These are phyloP conservation scores for Caenorhabditis imperialis DNA, from an alignment of 2,888 invertebrate species.

Conservation along the genomic window DNA sequence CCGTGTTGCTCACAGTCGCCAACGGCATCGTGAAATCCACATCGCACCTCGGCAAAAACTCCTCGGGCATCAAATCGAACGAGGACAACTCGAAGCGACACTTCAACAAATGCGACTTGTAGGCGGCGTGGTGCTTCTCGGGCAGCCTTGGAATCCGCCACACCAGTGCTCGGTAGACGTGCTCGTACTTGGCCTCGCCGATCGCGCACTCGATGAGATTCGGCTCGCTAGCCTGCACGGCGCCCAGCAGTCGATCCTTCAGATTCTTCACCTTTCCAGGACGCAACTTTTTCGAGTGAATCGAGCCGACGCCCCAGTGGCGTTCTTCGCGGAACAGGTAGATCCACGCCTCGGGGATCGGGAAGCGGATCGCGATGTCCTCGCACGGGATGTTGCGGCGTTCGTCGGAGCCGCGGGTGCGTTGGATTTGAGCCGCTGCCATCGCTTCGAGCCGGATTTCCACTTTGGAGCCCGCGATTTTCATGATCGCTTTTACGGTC, in stretches of 20 bases:
- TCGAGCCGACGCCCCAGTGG: constrained; percentile 94
- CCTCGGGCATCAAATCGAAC: constrained; percentile 96
- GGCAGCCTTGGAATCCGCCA: constrained; percentile 98
- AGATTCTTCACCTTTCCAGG: constrained; percentile 82
- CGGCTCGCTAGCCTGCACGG: constrained; percentile 90
- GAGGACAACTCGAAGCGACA: constrained; percentile 90
- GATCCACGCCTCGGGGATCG: constrained; percentile 99
- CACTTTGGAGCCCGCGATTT: constrained; percentile 81
- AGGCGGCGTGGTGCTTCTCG: constrained; percentile 98
- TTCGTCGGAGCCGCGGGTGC: constrained; percentile 88
- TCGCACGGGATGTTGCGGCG: constrained; percentile 93
- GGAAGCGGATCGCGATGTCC: constrained; percentile 92
- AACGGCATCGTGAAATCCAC: constrained; percentile 99
- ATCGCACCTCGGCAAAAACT: constrained; percentile 88
- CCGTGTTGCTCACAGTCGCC: constrained; percentile 93
- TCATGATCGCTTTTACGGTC: constrained; percentile 87
- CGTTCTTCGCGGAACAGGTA: constrained; percentile 92
- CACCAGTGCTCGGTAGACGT: constrained; percentile 88
- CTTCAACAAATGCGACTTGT: constrained; percentile 94
- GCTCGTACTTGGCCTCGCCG: constrained; percentile 68
- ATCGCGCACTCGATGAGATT: constrained; percentile 86
- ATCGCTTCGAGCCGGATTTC: constrained; percentile 94
- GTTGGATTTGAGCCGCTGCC: constrained; percentile 85
- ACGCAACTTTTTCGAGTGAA: constrained; percentile 87
- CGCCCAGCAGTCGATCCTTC: constrained; percentile 82